A percentile compares a stretch with the other conserved stretches of the same genome.
phyloP scores from a whole-genome alignment of 1,140 invertebrate species.

The Ceratitis capitata region DNA sequence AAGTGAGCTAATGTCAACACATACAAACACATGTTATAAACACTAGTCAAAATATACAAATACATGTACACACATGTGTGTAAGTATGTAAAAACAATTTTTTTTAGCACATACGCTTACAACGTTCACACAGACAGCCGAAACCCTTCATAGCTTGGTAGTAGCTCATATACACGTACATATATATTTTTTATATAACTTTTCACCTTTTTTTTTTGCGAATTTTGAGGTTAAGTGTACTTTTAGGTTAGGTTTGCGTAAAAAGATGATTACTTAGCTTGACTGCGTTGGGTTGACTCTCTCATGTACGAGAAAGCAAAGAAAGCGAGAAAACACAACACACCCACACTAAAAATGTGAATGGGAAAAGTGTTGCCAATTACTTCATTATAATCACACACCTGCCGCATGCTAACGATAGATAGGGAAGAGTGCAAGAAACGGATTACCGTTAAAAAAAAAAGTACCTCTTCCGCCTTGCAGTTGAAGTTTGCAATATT shows the following conservation, averaged over 20 bases:
- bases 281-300: background rate
- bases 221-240: slow-evolving; percentile 39
- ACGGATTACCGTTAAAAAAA: slow-evolving; percentile 14
- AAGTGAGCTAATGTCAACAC: background rate
- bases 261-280: slow-evolving; percentile 22
- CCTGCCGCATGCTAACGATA: background rate
- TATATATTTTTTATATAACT: background rate
- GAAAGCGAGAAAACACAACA: background rate
- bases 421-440: background rate
- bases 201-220: background rate
- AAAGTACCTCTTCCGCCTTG: background rate
- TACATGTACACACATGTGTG: background rate
- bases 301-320: background rate
- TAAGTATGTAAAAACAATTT: too few species aligned
- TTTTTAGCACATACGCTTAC: background rate
- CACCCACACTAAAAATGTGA: background rate
- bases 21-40: background rate
- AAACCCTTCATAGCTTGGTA: background rate
- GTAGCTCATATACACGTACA: background rate
- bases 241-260: slow-evolving; percentile 34
- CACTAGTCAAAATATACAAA: background rate
- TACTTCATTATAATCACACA: slow-evolving; percentile 33
- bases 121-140: background rate
- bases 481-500: background rate
- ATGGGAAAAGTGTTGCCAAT: slow-evolving; percentile 39